These are phyloP conservation scores for Embiotoca jacksoni DNA, from an alignment of 2,113 vertebrate species.

Conservation along the genomic window DNA sequence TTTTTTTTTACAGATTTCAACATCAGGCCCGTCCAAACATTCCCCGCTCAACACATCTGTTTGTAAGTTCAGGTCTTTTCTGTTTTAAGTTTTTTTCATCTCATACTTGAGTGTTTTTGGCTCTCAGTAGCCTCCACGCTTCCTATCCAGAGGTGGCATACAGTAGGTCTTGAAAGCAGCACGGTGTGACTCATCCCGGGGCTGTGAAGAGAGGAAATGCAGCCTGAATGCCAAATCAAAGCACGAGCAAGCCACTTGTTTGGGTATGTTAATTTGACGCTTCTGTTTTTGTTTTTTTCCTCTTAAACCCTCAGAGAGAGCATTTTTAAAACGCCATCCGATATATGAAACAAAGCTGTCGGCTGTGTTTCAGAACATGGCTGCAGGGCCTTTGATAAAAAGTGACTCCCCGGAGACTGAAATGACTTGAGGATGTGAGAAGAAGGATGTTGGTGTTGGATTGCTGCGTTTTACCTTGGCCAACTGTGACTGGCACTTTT, in stretches of 20 bases:
- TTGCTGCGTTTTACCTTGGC: conserved; percentile 79
- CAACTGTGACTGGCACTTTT: conserved; percentile 79
- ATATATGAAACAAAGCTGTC: neutral
- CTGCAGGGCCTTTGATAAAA: neutral
- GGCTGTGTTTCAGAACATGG: neutral
- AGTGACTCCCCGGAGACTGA: neutral
- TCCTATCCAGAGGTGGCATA: conserved; percentile 83
- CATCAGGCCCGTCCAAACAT: conserved; percentile 14
- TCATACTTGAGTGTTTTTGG: conserved; percentile 21
- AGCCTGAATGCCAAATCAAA: conserved; percentile 38
- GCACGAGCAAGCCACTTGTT: neutral
- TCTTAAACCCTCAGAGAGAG: neutral
- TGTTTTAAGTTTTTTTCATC: conserved; percentile 25
- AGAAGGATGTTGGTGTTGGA: neutral
- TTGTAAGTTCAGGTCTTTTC: conserved; percentile 17
- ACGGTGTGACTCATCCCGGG: conserved; percentile 79
- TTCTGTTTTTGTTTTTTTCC: neutral
- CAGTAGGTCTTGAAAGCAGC: conserved; percentile 76
- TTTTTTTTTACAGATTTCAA: conserved; percentile 17
- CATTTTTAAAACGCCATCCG: neutral
- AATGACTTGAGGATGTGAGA: conserved; percentile 19
- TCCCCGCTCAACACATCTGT: conserved; percentile 12
- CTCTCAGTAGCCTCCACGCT: conserved; percentile 81
- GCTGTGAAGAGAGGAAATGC: conserved; percentile 78
- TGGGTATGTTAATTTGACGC: neutral